These are phyloP conservation scores for Notocelia uddmanniana DNA, from an alignment of 2,888 invertebrate species.

Conservation along the genomic window DNA sequence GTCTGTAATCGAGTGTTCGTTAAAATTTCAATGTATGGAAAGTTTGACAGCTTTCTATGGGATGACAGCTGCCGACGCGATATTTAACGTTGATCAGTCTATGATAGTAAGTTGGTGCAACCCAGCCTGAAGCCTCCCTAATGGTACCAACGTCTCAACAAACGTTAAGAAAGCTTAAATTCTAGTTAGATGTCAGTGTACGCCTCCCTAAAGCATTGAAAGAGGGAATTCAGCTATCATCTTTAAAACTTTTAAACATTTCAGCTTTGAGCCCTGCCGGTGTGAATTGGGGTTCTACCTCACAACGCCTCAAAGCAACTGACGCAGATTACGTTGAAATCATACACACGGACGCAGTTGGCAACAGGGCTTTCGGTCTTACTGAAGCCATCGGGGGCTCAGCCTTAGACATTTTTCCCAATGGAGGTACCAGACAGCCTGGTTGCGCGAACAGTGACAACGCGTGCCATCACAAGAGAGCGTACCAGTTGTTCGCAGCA, in stretches of 20 bases:
- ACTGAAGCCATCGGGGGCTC: constrained; percentile 1
- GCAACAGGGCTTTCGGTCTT: constrained; percentile 28
- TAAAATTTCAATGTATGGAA: no score
- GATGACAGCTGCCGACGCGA: no score
- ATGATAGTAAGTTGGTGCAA: no score
- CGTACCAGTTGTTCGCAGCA: constrained; percentile 42
- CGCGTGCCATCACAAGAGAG: constrained; percentile 36
- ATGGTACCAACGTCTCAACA: no score
- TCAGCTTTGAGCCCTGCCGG: constrained; percentile 59
- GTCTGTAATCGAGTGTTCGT: no score
- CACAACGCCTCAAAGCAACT: constrained; percentile 19
- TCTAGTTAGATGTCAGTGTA: no score
- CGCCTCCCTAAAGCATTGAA: no score
- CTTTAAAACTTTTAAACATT: not conserved
- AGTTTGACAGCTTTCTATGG: no score
- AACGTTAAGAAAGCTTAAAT: no score
- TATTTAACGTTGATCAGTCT: no score
- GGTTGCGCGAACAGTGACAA: constrained; percentile 37
- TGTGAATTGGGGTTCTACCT: constrained; percentile 60
- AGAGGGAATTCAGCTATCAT: no score
- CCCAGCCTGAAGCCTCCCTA: no score
- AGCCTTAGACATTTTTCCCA: constrained; percentile 44
- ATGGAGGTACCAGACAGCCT: constrained; percentile 57
- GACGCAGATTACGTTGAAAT: constrained; percentile 54
- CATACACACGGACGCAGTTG: constrained; percentile 41